phyloP scores from a whole-genome alignment of 2,113 vertebrate species.

The Falco punctatus region DNA sequence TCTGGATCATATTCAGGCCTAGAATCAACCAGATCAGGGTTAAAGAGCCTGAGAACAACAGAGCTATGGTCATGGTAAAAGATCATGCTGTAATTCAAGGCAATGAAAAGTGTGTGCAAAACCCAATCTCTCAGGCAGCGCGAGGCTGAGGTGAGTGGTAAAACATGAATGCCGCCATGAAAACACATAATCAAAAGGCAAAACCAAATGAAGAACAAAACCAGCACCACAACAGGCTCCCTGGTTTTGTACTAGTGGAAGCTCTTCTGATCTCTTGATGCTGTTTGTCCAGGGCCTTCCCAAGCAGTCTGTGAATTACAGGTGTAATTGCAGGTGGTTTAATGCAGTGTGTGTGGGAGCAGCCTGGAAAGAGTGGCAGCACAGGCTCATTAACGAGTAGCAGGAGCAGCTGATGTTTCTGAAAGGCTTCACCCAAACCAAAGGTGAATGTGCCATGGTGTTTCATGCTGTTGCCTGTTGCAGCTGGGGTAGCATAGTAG shows the following conservation, averaged over 20 bases:
- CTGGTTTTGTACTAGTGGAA: background rate
- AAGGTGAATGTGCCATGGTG: background rate
- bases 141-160: background rate
- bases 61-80: background rate
- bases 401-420: background rate
- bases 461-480: background rate
- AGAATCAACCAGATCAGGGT: background rate
- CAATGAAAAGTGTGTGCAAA: background rate
- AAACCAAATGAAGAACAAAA: background rate
- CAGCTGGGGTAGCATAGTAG: background rate
- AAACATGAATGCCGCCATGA: background rate
- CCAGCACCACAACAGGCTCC: background rate
- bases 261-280: fast-evolving
- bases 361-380: background rate
- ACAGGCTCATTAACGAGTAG: background rate
- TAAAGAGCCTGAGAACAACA: background rate
- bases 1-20: background rate
- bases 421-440: background rate
- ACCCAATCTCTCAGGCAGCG: background rate
- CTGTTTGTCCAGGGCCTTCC: background rate
- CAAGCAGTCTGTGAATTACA: background rate
- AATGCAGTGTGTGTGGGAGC: background rate
- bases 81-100: background rate
- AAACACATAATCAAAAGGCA: background rate
- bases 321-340: background rate